These are phyloP conservation scores for Paramisgurnus dabryanus DNA, from an alignment of 2,113 vertebrate genomes.

Conservation along the genomic window DNA sequence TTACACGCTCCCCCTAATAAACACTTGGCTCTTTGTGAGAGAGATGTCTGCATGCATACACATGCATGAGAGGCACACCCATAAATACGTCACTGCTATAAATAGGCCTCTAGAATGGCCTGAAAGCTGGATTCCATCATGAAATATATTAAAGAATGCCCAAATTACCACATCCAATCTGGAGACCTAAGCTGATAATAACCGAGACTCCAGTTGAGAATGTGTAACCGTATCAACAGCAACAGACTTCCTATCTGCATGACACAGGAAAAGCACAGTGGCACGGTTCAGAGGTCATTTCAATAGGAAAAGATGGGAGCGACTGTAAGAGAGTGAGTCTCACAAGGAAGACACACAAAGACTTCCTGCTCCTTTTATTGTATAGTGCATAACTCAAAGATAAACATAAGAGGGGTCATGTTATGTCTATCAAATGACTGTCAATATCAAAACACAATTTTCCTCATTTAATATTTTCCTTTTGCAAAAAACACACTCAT, in stretches of 20 bases:
- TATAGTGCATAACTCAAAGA: background rate
- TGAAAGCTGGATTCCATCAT: background rate
- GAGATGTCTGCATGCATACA: constrained; percentile 2
- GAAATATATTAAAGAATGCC: background rate
- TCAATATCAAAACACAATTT: no score
- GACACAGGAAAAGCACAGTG: constrained; percentile 48
- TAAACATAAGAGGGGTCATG: background rate
- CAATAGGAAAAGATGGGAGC: constrained; percentile 47
- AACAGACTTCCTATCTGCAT: constrained; percentile 40
- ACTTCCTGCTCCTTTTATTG: background rate
- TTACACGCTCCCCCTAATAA: constrained; percentile 18
- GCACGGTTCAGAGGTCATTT: constrained; percentile 47
- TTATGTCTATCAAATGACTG: background rate
- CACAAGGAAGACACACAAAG: constrained; percentile 25
- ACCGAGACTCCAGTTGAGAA: background rate
- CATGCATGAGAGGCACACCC: constrained; percentile 1
- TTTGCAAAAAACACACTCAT: no score
- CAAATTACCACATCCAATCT: background rate
- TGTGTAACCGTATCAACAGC: background rate
- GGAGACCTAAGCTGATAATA: background rate
- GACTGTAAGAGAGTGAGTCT: background rate
- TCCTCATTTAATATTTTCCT: no score
- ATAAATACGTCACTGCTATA: constrained; percentile 11
- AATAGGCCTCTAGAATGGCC: background rate
- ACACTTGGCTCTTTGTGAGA: background rate